A percentile compares a stretch with the other conserved stretches of the same genome.
Conservation (phyloP, 2,888 invertebrate genomes). For the Lithophane socia region DNA sequence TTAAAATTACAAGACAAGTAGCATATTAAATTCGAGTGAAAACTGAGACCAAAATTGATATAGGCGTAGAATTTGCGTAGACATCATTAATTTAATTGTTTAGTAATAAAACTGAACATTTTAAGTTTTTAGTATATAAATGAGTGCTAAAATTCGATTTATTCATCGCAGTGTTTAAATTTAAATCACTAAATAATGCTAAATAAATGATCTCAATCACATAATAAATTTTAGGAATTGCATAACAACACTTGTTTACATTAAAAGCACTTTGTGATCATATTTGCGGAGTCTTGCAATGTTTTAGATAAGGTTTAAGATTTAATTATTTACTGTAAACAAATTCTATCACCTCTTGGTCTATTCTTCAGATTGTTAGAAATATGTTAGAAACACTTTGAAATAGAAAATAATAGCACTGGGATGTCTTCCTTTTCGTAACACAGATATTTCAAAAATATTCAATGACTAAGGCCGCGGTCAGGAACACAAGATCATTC, state of each 20-base stretch:
- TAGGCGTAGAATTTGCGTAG: conserved; percentile 44
- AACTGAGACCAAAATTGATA: conserved; percentile 62
- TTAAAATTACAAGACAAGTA: conserved; percentile 20
- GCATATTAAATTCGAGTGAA: conserved; percentile 40
- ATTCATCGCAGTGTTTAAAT: conserved; percentile 20
- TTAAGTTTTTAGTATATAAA: conserved; percentile 30
- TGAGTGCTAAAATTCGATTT: conserved; percentile 18
- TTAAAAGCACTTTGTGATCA: conserved; percentile 55
- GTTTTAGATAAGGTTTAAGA: conserved; percentile 40
- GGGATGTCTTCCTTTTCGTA: conserved; percentile 52
- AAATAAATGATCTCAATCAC: conserved; percentile 58
- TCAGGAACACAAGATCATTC: background rate
- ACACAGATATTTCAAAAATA: conserved; percentile 39
- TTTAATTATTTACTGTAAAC: conserved; percentile 36
- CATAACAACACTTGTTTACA: conserved; percentile 54
- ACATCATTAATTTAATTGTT: conserved; percentile 10
- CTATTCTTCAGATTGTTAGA: conserved; percentile 26
- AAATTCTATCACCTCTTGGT: conserved; percentile 43
- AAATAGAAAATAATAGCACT: conserved; percentile 42
- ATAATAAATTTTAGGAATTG: conserved; percentile 53
- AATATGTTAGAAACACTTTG: conserved; percentile 23
- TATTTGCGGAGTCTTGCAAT: conserved; percentile 45
- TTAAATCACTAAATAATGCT: conserved; percentile 24
- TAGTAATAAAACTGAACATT: conserved; percentile 5
- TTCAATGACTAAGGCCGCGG: conserved; percentile 15